phyloP scores from a whole-genome alignment of 1,140 invertebrate species.

The Leptoteleia sp. region DNA sequence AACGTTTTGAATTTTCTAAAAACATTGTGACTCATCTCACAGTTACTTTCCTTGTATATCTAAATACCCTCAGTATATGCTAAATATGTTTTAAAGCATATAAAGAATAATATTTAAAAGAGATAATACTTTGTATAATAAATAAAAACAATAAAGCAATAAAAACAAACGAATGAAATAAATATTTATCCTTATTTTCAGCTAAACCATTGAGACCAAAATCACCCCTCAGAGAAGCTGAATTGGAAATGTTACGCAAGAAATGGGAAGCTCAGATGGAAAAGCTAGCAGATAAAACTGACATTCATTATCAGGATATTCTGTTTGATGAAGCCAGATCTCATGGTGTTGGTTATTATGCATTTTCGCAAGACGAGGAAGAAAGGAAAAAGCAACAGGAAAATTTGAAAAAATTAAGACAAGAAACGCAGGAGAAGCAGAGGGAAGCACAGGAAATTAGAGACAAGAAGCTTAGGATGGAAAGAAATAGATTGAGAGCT shows the following conservation, averaged over 20 bases:
- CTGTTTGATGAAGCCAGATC: conserved; percentile 93
- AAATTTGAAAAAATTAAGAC: conserved; percentile 85
- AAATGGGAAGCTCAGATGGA: conserved; percentile 86
- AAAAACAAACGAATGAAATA: background rate
- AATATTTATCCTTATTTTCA: no score
- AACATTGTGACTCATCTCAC: no score
- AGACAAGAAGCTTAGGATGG: conserved; percentile 85
- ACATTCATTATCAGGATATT: conserved; percentile 94
- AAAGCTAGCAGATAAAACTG: conserved; percentile 82
- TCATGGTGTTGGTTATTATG: conserved; percentile 94
- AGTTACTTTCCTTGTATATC: no score
- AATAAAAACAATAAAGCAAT: background rate
- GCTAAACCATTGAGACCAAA: no score
- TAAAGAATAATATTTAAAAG: no score
- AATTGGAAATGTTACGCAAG: conserved; percentile 80
- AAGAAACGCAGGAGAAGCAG: conserved; percentile 87
- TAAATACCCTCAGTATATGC: no score
- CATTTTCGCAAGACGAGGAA: conserved; percentile 91
- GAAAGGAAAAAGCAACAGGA: conserved; percentile 89
- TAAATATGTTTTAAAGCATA: no score
- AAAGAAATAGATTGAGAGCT: conserved; percentile 88
- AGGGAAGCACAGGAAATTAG: conserved; percentile 84
- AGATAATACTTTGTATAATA: no score
- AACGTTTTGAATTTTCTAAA: no score
- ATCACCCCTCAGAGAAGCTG: conserved; percentile 68